These are phyloP conservation scores for Buathra laborator DNA, from an alignment of 2,888 invertebrate genomes.

Conservation along the genomic window DNA sequence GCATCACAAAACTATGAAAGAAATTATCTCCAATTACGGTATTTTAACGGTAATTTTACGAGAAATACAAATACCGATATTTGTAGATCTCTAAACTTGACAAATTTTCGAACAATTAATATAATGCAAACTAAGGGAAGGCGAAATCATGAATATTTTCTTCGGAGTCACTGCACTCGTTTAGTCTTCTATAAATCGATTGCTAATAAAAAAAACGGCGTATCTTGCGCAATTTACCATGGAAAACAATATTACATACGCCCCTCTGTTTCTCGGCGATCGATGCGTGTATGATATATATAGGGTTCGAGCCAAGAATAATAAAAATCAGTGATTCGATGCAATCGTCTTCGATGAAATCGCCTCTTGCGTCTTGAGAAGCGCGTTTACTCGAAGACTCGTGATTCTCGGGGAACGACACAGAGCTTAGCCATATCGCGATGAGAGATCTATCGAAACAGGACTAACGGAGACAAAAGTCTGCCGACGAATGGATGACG, in stretches of 20 bases:
- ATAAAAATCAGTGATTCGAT: constrained; percentile 33
- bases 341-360: background rate
- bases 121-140: constrained; percentile 2
- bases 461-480: background rate
- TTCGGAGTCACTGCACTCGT: background rate
- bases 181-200: background rate
- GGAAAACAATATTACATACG: no score
- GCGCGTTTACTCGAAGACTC: background rate
- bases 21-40: no score
- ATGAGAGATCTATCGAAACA: background rate
- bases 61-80: no score
- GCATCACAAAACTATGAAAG: no score
- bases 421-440: background rate
- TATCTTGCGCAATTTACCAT: no score
- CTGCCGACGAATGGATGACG: background rate
- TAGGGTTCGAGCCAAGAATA: background rate
- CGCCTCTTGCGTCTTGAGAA: background rate
- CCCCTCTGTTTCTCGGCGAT: no score
- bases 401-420: constrained; percentile 5
- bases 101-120: background rate
- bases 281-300: background rate
- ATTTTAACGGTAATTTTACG: no score
- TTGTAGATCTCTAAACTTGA: no score
- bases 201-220: no score
- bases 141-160: constrained; percentile 6